phyloP scores from a whole-genome alignment of 1,140 invertebrate species.

The Drepana arcuata region DNA sequence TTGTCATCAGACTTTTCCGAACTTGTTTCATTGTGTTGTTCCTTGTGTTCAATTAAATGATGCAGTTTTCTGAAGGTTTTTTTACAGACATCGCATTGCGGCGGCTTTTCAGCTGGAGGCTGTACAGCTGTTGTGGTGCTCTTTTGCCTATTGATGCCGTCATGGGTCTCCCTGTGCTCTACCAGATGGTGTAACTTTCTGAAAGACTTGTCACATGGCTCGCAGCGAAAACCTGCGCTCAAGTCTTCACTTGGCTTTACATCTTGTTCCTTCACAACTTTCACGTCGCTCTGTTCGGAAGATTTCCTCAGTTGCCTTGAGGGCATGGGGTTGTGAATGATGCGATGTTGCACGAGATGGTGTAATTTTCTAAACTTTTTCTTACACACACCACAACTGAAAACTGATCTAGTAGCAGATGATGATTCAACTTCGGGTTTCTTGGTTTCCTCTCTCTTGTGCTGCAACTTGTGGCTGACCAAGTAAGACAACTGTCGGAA shows the following conservation, averaged over 20 bases:
- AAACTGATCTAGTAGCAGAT: constrained; percentile 31
- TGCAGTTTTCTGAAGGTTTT: constrained; percentile 65
- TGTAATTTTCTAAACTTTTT: constrained; percentile 66
- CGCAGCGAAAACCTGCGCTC: constrained; percentile 65
- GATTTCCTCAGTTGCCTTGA: constrained; percentile 37
- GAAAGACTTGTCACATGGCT: constrained; percentile 70
- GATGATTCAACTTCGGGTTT: constrained; percentile 24
- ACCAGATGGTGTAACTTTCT: constrained; percentile 67
- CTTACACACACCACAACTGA: constrained; percentile 64
- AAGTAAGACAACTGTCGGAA: constrained; percentile 66
- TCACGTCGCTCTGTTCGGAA: constrained; percentile 38
- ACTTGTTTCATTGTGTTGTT: constrained; percentile 58
- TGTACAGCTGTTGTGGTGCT: constrained; percentile 6
- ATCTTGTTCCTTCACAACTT: constrained; percentile 21
- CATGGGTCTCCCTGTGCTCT: constrained; percentile 65
- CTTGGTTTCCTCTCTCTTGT: constrained; percentile 38
- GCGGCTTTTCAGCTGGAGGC: constrained; percentile 1
- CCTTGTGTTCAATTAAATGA: constrained; percentile 63
- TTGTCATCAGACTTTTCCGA: constrained; percentile 61
- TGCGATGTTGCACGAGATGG: constrained; percentile 63
- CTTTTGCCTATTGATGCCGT: constrained; percentile 50
- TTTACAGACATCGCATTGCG: constrained; percentile 62
- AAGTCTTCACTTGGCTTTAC: constrained; percentile 38
- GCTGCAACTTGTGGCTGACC: constrained; percentile 55
- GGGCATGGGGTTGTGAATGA: constrained; percentile 47